phyloP scores from a whole-genome alignment of 2,888 invertebrate species.

The Miltochrista miniata region DNA sequence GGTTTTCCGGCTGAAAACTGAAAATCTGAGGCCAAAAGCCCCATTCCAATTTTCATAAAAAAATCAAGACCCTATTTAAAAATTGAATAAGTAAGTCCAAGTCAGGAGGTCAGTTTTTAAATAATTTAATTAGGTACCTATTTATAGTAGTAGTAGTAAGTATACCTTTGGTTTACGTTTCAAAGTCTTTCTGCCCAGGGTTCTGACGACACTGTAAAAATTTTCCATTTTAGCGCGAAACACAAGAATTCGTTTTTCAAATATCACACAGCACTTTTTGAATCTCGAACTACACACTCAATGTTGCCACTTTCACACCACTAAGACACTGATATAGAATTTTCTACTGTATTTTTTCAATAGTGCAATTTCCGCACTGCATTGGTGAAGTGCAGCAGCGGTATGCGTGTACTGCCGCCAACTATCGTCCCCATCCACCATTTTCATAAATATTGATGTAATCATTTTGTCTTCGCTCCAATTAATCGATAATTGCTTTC shows the following conservation, averaged over 20 bases:
- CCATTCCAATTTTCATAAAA: too few relatives aligned
- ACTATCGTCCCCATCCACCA: slow-evolving; percentile 43
- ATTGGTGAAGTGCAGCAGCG: slow-evolving; percentile 67
- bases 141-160: too few relatives aligned
- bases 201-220: slow-evolving; percentile 73
- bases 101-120: too few relatives aligned
- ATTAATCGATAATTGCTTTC: slow-evolving; percentile 70
- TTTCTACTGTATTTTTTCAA: slow-evolving; percentile 34
- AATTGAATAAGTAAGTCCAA: neutral
- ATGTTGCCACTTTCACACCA: slow-evolving; percentile 39
- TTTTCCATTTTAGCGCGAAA: slow-evolving; percentile 60
- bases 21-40: too few relatives aligned
- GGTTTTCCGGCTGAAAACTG: too few relatives aligned
- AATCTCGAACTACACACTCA: slow-evolving; percentile 22
- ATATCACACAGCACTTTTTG: slow-evolving; percentile 28
- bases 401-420: slow-evolving; percentile 57
- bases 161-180: slow-evolving; percentile 73
- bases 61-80: too few relatives aligned
- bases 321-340: slow-evolving; percentile 23
- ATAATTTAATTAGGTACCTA: too few relatives aligned
- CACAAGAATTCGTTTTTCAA: slow-evolving; percentile 25
- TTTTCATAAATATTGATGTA: slow-evolving; percentile 80
- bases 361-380: slow-evolving; percentile 60
- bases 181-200: slow-evolving; percentile 73
- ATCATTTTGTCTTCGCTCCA: slow-evolving; percentile 72